phyloP scores from a whole-genome alignment of 2,797 vertebrate species.

The Coregonus sp. region DNA sequence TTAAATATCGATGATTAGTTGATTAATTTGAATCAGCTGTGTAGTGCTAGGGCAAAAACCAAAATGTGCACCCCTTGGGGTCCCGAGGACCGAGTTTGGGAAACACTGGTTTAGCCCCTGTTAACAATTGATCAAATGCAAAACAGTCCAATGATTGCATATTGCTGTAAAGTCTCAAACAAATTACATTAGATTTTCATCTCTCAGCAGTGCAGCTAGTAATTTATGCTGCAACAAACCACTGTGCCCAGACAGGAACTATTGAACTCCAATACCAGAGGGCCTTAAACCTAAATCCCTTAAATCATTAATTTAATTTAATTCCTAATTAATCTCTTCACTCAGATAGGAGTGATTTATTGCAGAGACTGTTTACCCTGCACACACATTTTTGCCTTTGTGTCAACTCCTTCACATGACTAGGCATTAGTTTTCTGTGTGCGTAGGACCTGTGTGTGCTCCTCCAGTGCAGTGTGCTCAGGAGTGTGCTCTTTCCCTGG shows the following conservation, averaged over 20 bases:
- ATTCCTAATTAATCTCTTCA: not conserved
- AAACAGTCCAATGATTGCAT: not conserved
- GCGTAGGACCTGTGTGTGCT: not conserved
- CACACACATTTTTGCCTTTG: not conserved
- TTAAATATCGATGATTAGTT: too few species aligned
- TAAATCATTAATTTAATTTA: not conserved
- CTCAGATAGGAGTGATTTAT: not conserved
- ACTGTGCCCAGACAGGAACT: not conserved
- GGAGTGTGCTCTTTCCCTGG: not conserved
- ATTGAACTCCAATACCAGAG: constrained; percentile 2
- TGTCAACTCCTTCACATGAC: not conserved
- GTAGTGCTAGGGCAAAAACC: too few species aligned
- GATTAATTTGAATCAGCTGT: too few species aligned
- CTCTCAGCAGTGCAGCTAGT: not conserved
- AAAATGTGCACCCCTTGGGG: too few species aligned
- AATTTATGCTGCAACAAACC: not conserved
- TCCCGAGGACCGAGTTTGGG: too few species aligned
- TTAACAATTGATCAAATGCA: not conserved
- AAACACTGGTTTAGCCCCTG: too few species aligned
- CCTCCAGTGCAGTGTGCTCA: not conserved
- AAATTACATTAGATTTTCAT: not conserved
- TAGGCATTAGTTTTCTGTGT: not conserved
- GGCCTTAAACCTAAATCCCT: not conserved
- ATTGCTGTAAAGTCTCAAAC: not conserved
- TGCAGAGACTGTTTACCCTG: not conserved